phyloP scores from a whole-genome alignment of 1,140 invertebrate genomes.

The Bombus breviceps region DNA sequence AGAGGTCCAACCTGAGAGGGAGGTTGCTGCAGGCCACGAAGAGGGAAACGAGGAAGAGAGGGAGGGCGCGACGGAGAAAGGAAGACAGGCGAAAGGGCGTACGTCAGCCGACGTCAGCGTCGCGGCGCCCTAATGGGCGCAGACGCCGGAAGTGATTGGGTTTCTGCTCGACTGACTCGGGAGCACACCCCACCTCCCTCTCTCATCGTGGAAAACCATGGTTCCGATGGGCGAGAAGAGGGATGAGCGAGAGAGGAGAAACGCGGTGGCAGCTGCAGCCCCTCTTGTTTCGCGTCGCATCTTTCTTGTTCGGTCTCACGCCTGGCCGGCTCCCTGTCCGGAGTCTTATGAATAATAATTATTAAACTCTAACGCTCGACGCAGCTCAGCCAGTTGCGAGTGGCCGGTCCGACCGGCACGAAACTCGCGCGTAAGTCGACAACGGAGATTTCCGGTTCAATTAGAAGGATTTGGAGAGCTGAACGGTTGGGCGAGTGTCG shows the following conservation, averaged over 20 bases:
- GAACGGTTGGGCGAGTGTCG: background rate
- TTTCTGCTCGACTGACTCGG: slow-evolving; percentile 83
- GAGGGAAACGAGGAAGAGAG: slow-evolving; percentile 8
- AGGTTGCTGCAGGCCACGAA: background rate
- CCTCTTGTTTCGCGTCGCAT: slow-evolving; percentile 78
- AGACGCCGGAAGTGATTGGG: slow-evolving; percentile 84
- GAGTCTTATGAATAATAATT: slow-evolving; percentile 82
- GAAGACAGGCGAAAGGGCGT: slow-evolving; percentile 69
- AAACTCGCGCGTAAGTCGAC: slow-evolving; percentile 35
- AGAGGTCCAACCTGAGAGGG: slow-evolving; percentile 61
- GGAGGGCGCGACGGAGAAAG: slow-evolving; percentile 37
- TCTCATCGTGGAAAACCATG: slow-evolving; percentile 67
- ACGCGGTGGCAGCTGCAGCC: slow-evolving; percentile 57
- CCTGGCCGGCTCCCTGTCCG: slow-evolving; percentile 74
- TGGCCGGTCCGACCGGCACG: background rate
- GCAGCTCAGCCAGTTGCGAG: slow-evolving; percentile 12
- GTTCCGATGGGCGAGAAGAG: slow-evolving; percentile 64
- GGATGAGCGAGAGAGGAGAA: slow-evolving; percentile 49
- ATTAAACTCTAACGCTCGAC: slow-evolving; percentile 70
- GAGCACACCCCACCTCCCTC: slow-evolving; percentile 69
- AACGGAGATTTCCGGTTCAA: slow-evolving; percentile 38
- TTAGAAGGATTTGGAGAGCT: background rate
- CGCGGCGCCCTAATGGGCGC: slow-evolving; percentile 83
- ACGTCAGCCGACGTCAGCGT: slow-evolving; percentile 83
- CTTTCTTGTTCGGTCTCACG: slow-evolving; percentile 81